phyloP scores from a whole-genome alignment of 2,888 invertebrate genomes.

The Octodonta nipae region DNA sequence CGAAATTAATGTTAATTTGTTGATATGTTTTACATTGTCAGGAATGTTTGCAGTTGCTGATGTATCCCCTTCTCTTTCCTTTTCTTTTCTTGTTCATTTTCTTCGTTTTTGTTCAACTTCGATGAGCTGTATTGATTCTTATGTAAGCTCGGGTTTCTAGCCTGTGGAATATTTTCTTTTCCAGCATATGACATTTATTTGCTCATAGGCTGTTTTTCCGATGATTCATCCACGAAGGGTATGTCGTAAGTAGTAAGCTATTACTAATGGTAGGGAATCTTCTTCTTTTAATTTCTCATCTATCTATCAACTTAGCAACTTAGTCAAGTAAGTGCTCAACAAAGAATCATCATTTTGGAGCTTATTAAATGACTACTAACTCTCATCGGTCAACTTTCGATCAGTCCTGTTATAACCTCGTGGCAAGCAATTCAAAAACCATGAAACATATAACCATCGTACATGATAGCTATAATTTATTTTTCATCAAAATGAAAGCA shows the following conservation, averaged over 20 bases:
- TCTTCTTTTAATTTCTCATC: conserved; percentile 58
- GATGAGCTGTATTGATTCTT: conserved; percentile 29
- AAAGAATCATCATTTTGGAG: too few species aligned
- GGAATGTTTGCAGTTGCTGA: conserved; percentile 27
- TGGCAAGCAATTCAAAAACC: too few species aligned
- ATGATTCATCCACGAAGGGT: conserved; percentile 58
- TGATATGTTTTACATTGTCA: conserved; percentile 30
- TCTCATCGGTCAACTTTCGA: too few species aligned
- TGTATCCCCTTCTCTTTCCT: conserved; percentile 40
- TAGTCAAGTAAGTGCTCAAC: too few species aligned
- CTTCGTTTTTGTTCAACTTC: conserved; percentile 34
- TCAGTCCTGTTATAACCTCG: too few species aligned
- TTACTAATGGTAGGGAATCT: conserved; percentile 43
- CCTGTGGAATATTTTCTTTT: conserved; percentile 32
- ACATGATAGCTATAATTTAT: too few species aligned
- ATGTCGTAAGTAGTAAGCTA: conserved; percentile 44
- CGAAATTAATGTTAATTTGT: conserved; percentile 17
- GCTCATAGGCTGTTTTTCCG: conserved; percentile 35
- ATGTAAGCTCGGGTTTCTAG: conserved; percentile 42
- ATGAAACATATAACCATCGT: too few species aligned
- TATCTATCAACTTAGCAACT: too few species aligned
- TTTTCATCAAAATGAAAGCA: too few species aligned
- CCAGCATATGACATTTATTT: conserved; percentile 20
- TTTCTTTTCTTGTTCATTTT: conserved; percentile 33
- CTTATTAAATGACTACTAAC: too few species aligned